Evolutionary conservation across 2,888 invertebrate species (phyloP), one percentile per base, ranked within the genome.

Genomic region (Leucophenga montana): DNA sequence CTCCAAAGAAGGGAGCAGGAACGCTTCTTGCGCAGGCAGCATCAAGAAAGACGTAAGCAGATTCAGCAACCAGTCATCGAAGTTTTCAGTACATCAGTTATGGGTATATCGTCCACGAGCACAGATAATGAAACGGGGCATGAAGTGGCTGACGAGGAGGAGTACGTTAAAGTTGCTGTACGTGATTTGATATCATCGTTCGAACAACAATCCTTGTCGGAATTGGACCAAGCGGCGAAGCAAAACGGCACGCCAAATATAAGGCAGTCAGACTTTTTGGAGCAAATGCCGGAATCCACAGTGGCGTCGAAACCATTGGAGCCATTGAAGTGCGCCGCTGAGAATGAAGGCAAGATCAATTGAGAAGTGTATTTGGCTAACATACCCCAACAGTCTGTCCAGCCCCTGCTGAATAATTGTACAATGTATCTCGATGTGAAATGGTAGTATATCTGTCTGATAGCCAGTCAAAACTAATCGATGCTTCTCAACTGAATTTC

Each of bases 111-210:
- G 11, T 8, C 39, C 3, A 39, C 39, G 11, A 11, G 4, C 39
- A 39, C 39, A 39, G 39, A 8, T 3, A 39, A 39, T 39, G 3
- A 5, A 8, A 39, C 9, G 11, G 39, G 50, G n/a, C 2, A 18
- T 18, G n/a, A 8, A 6, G 16, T 50, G 67, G 48, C 31, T 6
- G 22, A 74, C 6, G 48, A 74, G 16, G 68, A 71, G 18, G 83
- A 88, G 70, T 89, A 89, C 71, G 79, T 84, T 27, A 88, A 89
- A 79, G 79, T 90, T 65, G 90, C 89, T 31, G 90, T 90, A 0
- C 89, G 86, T 73, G 85, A 88, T 62, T 82, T 93, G 44, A 92
- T 93, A 64, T 89, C 90, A 72, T 91, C 90, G 75, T 93, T 92
- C 77, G 92, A 93, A 78, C 90, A 92, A 78, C 91, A 91, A n/a